Evolutionary conservation across 2,888 invertebrate genomes (phyloP).

Genomic region (Ormyrus labotus): DNA sequence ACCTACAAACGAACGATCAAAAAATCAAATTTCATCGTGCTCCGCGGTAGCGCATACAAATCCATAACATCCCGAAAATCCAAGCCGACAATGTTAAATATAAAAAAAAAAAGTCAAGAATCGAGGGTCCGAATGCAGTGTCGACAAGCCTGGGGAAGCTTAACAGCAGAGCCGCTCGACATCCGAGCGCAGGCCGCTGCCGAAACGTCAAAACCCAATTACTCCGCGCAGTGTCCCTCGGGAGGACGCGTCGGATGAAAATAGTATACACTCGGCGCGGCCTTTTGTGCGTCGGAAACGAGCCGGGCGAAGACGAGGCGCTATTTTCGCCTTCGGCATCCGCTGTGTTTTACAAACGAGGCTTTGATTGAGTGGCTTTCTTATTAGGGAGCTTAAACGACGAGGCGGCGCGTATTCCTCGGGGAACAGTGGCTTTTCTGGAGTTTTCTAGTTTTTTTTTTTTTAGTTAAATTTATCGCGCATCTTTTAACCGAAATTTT

Average conservation of each 20-base stretch:
- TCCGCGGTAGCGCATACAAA: too few species aligned
- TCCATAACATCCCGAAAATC: too few species aligned
- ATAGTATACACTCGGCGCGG: slow-evolving; percentile 13
- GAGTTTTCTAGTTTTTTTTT: too few species aligned
- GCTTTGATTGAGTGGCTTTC: slow-evolving; percentile 52
- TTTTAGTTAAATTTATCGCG: too few species aligned
- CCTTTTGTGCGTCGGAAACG: not conserved
- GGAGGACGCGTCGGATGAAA: slow-evolving; percentile 40
- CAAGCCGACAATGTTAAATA: too few species aligned
- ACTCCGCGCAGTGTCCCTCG: slow-evolving; percentile 58
- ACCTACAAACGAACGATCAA: too few species aligned
- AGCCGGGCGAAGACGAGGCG: slow-evolving; percentile 23
- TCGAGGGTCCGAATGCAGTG: slow-evolving; percentile 10
- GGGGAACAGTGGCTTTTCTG: too few species aligned
- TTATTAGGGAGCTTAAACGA: not conserved
- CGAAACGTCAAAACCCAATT: slow-evolving; percentile 70
- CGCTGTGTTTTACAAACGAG: slow-evolving; percentile 52
- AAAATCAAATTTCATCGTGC: too few species aligned
- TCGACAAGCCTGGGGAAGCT: slow-evolving; percentile 53
- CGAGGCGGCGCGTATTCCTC: too few species aligned
- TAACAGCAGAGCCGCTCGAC: slow-evolving; percentile 51
- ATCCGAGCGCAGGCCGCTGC: slow-evolving; percentile 52
- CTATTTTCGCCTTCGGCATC: slow-evolving; percentile 34
- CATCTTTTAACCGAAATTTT: too few species aligned
- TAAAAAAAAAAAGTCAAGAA: too few species aligned